Conservation (phyloP, 2,888 invertebrate species). For the Andrena bicolor region DNA sequence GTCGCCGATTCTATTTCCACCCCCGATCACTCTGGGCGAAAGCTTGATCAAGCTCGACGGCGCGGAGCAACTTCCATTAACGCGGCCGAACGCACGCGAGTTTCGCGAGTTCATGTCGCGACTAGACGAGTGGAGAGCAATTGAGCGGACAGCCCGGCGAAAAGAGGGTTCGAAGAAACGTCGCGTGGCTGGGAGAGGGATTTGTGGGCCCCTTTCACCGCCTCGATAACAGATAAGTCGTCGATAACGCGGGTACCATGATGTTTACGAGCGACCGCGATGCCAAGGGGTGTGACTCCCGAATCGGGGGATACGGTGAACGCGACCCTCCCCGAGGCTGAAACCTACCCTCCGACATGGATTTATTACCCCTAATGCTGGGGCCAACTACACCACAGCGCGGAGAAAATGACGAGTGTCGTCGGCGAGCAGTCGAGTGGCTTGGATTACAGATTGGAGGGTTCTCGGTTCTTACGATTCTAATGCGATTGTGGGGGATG, state of each 20-base stretch:
- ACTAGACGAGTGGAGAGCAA: background rate
- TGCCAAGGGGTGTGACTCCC: background rate
- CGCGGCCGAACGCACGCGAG: constrained; percentile 9
- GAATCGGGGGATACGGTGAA: constrained; percentile 5
- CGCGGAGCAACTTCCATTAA: constrained; percentile 14
- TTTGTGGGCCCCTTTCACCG: constrained; percentile 10
- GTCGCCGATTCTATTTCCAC: constrained; percentile 8
- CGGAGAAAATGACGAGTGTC: background rate
- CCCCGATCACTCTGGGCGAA: constrained; percentile 1
- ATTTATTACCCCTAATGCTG: constrained; percentile 11
- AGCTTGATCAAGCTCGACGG: constrained; percentile 7
- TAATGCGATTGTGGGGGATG: background rate
- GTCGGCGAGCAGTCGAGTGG: background rate
- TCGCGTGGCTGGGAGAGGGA: background rate
- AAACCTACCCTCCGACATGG: constrained; percentile 8
- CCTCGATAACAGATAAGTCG: constrained; percentile 27
- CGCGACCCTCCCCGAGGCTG: background rate
- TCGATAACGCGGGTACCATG: constrained; percentile 14
- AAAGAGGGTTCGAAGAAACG: background rate
- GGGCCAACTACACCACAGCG: no score
- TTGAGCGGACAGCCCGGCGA: constrained; percentile 7
- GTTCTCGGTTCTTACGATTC: background rate
- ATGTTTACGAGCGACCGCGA: constrained; percentile 32
- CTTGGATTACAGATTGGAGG: no score
- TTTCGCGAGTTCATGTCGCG: background rate